Conservation (phyloP, 2,113 vertebrate genomes). For the Lepidothrix coronata region DNA sequence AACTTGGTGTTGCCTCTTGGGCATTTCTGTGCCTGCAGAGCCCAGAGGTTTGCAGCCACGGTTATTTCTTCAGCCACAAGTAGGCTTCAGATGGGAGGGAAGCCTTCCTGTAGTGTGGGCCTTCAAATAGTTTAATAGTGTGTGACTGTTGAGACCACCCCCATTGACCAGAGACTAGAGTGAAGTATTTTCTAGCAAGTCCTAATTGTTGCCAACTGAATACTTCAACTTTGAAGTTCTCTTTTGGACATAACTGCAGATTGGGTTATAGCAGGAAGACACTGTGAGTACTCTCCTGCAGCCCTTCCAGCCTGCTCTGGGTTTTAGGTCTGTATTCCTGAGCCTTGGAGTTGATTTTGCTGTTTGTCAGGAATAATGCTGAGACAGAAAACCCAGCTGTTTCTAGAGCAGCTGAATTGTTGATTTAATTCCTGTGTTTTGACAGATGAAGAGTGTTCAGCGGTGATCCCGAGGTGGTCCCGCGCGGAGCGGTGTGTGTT, state of each 20-base stretch:
- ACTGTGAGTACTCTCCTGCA: rapidly evolving
- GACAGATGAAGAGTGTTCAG: neutral
- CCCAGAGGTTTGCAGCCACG: rapidly evolving
- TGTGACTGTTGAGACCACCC: neutral
- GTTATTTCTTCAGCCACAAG: neutral
- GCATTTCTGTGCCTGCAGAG: neutral
- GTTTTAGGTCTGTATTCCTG: neutral
- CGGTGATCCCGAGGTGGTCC: neutral
- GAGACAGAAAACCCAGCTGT: neutral
- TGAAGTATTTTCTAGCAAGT: neutral
- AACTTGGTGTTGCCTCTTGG: neutral
- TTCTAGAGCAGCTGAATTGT: neutral
- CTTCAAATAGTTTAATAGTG: neutral
- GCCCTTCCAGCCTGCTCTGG: neutral
- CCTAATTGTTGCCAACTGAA: neutral
- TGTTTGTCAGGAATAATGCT: neutral
- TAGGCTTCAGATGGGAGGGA: neutral
- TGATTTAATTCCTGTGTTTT: neutral
- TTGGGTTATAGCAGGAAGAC: rapidly evolving
- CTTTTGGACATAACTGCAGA: neutral
- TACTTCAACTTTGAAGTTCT: neutral
- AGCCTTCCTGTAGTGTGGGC: neutral
- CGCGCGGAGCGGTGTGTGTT: rapidly evolving
- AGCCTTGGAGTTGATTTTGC: neutral
- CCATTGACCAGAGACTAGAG: neutral